A percentile compares a stretch with the other conserved stretches of the same genome.
phyloP scores from a whole-genome alignment of 2,113 vertebrate species.

The Phodopus roborovskii region DNA sequence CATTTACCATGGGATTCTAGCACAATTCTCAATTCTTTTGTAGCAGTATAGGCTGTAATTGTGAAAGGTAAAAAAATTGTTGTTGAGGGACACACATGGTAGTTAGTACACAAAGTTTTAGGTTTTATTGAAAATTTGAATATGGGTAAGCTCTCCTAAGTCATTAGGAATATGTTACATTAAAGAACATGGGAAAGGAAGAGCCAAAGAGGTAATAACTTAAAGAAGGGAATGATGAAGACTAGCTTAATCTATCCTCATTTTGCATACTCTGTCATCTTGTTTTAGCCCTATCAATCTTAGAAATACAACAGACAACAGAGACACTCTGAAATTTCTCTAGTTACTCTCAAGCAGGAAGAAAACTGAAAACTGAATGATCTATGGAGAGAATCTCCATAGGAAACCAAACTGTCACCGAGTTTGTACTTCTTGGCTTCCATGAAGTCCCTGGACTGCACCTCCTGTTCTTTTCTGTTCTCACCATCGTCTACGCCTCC shows the following conservation, averaged over 20 bases:
- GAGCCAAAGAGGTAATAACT: neutral
- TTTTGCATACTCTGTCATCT: neutral
- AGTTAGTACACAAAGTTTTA: neutral
- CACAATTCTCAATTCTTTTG: neutral
- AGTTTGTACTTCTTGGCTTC: slow-evolving; percentile 75
- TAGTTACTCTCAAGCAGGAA: neutral
- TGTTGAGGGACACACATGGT: too few species aligned
- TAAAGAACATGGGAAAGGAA: neutral
- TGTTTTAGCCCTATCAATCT: neutral
- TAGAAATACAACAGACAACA: neutral
- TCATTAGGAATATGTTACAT: neutral
- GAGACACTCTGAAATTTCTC: neutral
- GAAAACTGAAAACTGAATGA: neutral
- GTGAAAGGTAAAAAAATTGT: neutral
- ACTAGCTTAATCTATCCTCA: neutral
- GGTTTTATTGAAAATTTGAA: neutral
- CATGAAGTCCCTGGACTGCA: neutral
- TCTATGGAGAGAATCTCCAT: neutral
- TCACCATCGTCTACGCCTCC: neutral
- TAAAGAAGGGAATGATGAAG: neutral
- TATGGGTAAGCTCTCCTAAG: neutral
- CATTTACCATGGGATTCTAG: neutral
- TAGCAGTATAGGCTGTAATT: neutral
- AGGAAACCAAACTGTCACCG: slow-evolving; percentile 42
- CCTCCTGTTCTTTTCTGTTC: slow-evolving; percentile 32